phyloP scores from a whole-genome alignment of 2,113 vertebrate genomes.

The Girardinichthys multiradiatus region DNA sequence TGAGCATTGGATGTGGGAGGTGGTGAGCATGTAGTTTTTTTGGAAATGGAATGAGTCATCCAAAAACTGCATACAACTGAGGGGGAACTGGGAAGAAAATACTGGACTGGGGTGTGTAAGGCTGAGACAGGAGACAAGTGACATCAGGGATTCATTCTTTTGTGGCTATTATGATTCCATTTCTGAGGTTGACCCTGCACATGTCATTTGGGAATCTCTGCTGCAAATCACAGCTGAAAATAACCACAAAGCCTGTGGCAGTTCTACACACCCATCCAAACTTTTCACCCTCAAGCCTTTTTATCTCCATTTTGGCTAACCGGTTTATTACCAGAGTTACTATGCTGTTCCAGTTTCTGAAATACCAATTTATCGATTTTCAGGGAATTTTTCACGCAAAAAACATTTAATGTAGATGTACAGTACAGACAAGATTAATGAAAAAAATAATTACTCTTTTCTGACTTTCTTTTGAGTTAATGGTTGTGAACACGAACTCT shows the following conservation, averaged over 20 bases:
- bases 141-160: conserved; percentile 63
- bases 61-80: not conserved
- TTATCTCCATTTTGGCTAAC: conserved; percentile 6
- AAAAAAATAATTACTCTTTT: too few relatives aligned
- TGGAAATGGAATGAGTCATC: conserved; percentile 46
- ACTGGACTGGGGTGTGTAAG: conserved; percentile 28
- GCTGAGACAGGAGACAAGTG: conserved; percentile 35
- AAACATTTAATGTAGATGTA: too few relatives aligned
- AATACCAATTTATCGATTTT: not conserved
- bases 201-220: conserved; percentile 70
- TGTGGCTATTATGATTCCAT: conserved; percentile 56
- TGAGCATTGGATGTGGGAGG: conserved; percentile 12
- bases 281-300: conserved; percentile 42
- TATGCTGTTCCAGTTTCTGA: not conserved
- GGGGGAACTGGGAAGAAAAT: conserved; percentile 9
- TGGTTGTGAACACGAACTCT: too few relatives aligned
- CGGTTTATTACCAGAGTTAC: conserved; percentile 23
- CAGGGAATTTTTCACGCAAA: too few relatives aligned
- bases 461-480: too few relatives aligned
- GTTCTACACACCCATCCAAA: conserved; percentile 43
- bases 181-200: conserved; percentile 66
- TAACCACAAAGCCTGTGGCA: conserved; percentile 48
- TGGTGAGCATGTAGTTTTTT: conserved; percentile 7
- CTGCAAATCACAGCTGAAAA: conserved; percentile 69
- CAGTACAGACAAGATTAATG: too few relatives aligned